Percentiles rank a stretch among this genome's conserved stretches.
Evolutionary conservation across 2,113 vertebrate genomes (phyloP).

Genomic region (Raja brachyura): DNA sequence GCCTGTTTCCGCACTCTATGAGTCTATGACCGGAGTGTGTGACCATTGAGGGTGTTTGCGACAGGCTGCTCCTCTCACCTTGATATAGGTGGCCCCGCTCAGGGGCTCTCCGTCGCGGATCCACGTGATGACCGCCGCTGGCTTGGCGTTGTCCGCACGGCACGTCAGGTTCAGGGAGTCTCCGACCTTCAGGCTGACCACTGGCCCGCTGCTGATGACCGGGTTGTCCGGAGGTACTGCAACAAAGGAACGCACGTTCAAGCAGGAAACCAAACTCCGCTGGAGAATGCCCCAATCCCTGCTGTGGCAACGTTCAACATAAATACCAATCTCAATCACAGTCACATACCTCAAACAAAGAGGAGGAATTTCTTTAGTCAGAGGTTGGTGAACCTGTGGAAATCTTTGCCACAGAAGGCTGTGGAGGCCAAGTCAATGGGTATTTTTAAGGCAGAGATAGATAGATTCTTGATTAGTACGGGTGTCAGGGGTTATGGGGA

Average conservation of each 20-base stretch:
- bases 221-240: conserved; percentile 93
- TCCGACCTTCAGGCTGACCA: conserved; percentile 86
- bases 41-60: not conserved
- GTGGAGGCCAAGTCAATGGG: too few species aligned
- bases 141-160: conserved; percentile 91
- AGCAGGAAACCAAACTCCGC: not conserved
- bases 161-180: conserved; percentile 94
- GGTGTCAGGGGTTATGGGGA: too few species aligned
- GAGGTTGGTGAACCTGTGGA: too few species aligned
- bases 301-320: not conserved
- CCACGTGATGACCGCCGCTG: conserved; percentile 92
- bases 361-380: too few species aligned
- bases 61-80: conserved; percentile 62
- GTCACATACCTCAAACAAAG: not conserved
- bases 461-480: too few species aligned
- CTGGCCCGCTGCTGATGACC: conserved; percentile 80
- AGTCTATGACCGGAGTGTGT: too few species aligned
- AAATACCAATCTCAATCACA: not conserved
- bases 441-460: too few species aligned
- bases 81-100: conserved; percentile 90
- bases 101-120: conserved; percentile 83
- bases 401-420: too few species aligned
- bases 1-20: too few species aligned
- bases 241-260: conserved; percentile 40
- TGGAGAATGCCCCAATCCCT: not conserved